A percentile compares a stretch with the other conserved stretches of the same genome.
phyloP scores from a whole-genome alignment of 2,113 vertebrate species.

The Cervus canadensis region DNA sequence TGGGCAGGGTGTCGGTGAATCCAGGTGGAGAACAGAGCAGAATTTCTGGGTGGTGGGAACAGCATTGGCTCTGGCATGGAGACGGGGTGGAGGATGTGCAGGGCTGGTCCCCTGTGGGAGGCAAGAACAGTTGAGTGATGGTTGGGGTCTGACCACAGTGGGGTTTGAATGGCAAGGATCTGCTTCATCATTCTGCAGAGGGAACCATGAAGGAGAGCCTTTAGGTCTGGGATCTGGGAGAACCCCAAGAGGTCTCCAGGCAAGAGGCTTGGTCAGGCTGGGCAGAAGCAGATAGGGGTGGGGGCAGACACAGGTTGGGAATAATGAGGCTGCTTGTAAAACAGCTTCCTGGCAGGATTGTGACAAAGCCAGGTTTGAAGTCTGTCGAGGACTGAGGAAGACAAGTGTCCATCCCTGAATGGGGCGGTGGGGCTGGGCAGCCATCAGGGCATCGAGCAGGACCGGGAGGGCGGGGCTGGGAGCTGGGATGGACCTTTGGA shows the following conservation, averaged over 20 bases:
- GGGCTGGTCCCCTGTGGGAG: background rate
- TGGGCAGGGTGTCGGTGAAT: background rate
- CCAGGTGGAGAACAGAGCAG: background rate
- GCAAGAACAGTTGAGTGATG: background rate
- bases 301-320: background rate
- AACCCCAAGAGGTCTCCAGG: background rate
- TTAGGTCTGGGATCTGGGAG: background rate
- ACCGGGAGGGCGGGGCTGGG: background rate
- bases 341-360: background rate
- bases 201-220: background rate
- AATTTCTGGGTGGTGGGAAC: background rate
- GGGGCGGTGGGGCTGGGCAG: background rate
- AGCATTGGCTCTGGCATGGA: too few relatives aligned
- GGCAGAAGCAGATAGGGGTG: background rate
- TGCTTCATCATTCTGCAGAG: background rate
- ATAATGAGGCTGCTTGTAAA: background rate
- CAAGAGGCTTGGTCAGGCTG: background rate
- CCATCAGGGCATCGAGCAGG: background rate
- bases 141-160: background rate
- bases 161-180: background rate
- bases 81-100: background rate
- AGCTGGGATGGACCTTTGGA: background rate
- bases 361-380: background rate
- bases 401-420: background rate
- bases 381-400: background rate